phyloP scores from a whole-genome alignment of 2,113 vertebrate genomes.

The Scytalopus superciliaris region DNA sequence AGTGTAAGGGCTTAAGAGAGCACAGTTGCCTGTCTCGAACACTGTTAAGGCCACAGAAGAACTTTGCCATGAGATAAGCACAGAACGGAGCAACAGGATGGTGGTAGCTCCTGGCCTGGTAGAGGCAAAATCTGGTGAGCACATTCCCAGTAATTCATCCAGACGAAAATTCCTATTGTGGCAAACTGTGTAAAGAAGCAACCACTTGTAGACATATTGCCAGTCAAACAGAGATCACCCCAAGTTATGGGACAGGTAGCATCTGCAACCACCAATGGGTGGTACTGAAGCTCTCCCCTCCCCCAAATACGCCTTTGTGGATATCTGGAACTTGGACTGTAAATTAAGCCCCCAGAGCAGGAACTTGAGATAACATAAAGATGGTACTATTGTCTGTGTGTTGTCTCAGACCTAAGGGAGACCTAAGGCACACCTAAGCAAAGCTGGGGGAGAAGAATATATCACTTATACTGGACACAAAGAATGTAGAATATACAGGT shows the following conservation, averaged over 20 bases:
- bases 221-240: background rate
- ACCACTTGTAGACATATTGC: accelerated
- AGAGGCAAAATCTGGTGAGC: background rate
- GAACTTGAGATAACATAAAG: background rate
- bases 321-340: background rate
- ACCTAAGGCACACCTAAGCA: too few species aligned
- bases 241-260: background rate
- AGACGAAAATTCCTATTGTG: background rate
- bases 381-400: too few species aligned
- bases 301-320: too few species aligned
- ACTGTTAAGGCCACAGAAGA: background rate
- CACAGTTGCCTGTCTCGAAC: background rate
- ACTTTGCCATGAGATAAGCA: background rate
- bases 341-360: accelerated
- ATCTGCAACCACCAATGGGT: background rate
- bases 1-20: background rate
- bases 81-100: background rate
- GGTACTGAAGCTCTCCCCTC: too few species aligned
- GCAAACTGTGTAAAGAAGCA: background rate
- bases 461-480: background rate
- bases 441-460: background rate
- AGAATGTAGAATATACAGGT: too few species aligned
- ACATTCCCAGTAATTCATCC: background rate
- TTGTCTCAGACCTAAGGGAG: background rate
- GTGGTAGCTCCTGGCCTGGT: background rate